Evolutionary conservation across 2,113 vertebrate species (phyloP), one percentile per base, ranked within the genome.

Genomic region (Phalacrocorax carbo): DNA sequence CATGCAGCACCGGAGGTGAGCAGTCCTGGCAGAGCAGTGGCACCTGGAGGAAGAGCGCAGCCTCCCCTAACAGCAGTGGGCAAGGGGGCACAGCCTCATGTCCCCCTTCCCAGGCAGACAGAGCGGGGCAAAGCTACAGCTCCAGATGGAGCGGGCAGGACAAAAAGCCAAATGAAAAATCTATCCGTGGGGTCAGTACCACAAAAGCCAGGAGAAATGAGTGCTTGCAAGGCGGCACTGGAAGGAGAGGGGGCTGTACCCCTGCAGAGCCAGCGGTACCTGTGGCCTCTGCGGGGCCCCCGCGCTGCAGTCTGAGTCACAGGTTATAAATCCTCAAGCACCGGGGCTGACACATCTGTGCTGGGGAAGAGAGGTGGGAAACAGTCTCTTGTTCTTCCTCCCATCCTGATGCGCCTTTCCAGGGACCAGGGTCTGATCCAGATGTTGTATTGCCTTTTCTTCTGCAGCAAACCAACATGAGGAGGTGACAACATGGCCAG

Each of bases 81-180:
- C 1, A 1, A 34, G 46, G 27, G 25, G 38, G 5, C 19, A 27
- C 14, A 26, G 10, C 40, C 12, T 54, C 30, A 16, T 1, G 1
- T 27, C 29, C 23, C 25, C 4, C 25, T 73, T 66, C 68, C 42
- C 64, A 32, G 10, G 55, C 46, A 54, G 72, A 18, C 17, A 22
- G 34, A 61, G 22, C 40, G 22, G 32, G 48, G 7, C 16, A 20
- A 32, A 60, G 52, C 36, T 76, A 19, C 18, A 9, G 38, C 77
- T 91, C 86, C 60, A n/a, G 21, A 9, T 46, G 15, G 38, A 62
- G 54, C 27, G 44, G 7, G 8, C n/a, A 73, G 44, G 52, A 72
- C 55, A 68, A 76, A 57, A 38, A 34, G 32, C 19, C 52, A 36
- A 69, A 68, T 21, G 44, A 71, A 66, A 66, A 82, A 64, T 5